A percentile compares a stretch with the other conserved stretches of the same genome.
Evolutionary conservation across 2,797 vertebrate genomes (phyloP).

Genomic region (Artibeus jamaicensis): DNA sequence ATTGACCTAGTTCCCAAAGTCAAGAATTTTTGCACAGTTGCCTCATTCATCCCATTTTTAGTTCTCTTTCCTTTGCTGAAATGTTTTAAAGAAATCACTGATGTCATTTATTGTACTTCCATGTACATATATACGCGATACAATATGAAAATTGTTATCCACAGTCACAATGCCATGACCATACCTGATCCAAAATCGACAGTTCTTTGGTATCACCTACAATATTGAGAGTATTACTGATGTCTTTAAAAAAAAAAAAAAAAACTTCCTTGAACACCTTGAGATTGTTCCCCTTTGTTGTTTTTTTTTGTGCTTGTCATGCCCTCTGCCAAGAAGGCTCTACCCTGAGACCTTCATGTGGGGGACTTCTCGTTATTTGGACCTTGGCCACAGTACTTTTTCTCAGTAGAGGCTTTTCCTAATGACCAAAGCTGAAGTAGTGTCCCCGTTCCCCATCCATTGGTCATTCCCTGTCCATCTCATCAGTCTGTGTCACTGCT

Average conservation of each 20-base stretch:
- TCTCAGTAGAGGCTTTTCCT: neutral
- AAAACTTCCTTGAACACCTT: neutral
- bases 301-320: neutral
- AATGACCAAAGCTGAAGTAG: neutral
- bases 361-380: neutral
- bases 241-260: neutral
- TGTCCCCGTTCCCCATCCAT: neutral
- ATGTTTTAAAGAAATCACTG: neutral
- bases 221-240: neutral
- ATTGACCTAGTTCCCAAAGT: neutral
- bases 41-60: neutral
- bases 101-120: neutral
- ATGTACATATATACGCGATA: neutral
- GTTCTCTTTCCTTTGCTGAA: constrained; percentile 6
- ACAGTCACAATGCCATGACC: neutral
- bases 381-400: neutral
- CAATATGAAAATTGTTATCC: neutral
- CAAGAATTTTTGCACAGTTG: constrained; percentile 1
- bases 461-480: neutral
- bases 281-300: neutral
- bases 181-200: neutral
- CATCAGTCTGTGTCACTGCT: neutral
- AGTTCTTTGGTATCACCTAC: neutral
- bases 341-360: neutral
- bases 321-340: neutral